Conservation (phyloP, 2,113 vertebrate species). For the Aythya baeri region DNA sequence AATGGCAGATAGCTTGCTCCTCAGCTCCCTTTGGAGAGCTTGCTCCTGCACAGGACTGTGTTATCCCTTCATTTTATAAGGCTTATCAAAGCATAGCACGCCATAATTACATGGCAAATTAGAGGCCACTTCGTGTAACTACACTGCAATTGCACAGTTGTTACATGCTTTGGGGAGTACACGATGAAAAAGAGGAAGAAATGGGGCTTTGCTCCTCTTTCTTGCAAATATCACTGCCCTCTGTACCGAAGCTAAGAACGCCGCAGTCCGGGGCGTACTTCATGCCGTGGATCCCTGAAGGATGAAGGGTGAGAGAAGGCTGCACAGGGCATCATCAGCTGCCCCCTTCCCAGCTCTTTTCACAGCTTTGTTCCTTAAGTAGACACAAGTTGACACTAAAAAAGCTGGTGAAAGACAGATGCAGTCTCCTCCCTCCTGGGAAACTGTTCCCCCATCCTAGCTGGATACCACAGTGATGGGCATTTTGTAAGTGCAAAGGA, state of each 20-base stretch:
- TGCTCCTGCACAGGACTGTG: background rate
- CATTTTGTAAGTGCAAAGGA: conserved; percentile 22
- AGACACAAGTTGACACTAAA: background rate
- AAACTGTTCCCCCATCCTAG: background rate
- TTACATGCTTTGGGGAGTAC: background rate
- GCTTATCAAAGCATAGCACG: conserved; percentile 23
- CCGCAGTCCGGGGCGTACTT: background rate
- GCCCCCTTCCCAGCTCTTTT: background rate
- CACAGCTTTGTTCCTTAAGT: background rate
- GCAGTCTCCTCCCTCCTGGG: background rate
- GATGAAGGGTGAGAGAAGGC: too few species aligned
- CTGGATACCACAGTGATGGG: conserved; percentile 57
- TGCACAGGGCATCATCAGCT: background rate
- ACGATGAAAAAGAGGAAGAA: background rate
- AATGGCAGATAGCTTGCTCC: rapidly evolving
- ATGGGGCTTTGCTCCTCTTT: background rate
- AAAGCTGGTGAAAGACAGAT: background rate
- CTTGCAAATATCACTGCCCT: background rate
- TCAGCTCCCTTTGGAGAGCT: background rate
- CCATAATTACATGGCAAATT: conserved; percentile 36
- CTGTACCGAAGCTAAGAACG: background rate
- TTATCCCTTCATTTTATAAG: background rate
- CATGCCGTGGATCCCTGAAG: background rate
- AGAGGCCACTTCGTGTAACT: background rate
- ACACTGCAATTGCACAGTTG: background rate